A percentile compares a stretch with the other conserved stretches of the same genome.
phyloP scores from a whole-genome alignment of 2,888 invertebrate species.

The Spodoptera littoralis region DNA sequence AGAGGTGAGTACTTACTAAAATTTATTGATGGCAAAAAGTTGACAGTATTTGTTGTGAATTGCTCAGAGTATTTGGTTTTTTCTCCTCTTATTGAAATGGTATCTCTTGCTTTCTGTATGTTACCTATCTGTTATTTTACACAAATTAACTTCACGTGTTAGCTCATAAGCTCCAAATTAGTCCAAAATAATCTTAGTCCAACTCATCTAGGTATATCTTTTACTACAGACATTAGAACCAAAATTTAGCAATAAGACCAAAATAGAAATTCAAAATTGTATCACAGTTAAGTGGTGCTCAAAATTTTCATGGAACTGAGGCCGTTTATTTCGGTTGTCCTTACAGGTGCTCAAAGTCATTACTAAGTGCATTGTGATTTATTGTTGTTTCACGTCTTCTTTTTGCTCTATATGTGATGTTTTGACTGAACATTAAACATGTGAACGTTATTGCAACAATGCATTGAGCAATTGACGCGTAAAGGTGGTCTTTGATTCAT shows the following conservation, averaged over 20 bases:
- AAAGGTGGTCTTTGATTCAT: slow-evolving; percentile 42
- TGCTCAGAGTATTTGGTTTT: no score
- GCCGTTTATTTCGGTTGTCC: background rate
- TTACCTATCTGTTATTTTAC: no score
- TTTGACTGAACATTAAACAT: slow-evolving; percentile 26
- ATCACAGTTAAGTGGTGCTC: background rate
- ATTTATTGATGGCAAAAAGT: no score
- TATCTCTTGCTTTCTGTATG: no score
- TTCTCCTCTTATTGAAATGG: no score
- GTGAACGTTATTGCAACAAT: slow-evolving; percentile 41
- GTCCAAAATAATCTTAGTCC: no score
- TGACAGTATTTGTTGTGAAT: no score
- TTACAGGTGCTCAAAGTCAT: slow-evolving; percentile 29
- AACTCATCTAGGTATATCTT: no score
- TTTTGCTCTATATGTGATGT: slow-evolving; percentile 34
- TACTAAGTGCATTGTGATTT: slow-evolving; percentile 35
- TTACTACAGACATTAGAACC: no score
- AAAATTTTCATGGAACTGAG: slow-evolving; percentile 11
- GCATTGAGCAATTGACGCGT: slow-evolving; percentile 42
- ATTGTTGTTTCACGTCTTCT: slow-evolving; percentile 21
- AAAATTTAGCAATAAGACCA: background rate
- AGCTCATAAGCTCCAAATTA: no score
- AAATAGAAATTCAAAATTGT: slow-evolving; percentile 10
- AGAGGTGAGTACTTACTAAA: slow-evolving; percentile 74
- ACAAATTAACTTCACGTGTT: no score